Evolutionary conservation across 2,113 vertebrate genomes (phyloP), one percentile per base, ranked within the genome.

Genomic region (Microcebus lehilahytsara): DNA sequence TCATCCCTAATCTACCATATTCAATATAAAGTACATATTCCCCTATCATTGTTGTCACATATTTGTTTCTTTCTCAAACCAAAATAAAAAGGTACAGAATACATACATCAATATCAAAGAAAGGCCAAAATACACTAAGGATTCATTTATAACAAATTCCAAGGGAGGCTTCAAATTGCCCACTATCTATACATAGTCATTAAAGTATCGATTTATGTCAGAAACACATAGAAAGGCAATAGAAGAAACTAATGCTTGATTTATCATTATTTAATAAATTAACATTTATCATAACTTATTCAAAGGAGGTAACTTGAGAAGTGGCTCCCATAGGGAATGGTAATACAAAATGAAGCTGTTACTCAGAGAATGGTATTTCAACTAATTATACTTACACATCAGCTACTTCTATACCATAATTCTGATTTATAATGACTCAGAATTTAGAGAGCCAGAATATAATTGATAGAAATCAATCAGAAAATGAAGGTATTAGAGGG

Each of bases 391-490:
- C 56, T 58, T 80, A 95, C 56, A 74, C 6, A 74, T 27, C 60
- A 64, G 42, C 79, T 91, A 89, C 34, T 85, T 89, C 37, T 83
- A 77, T 77, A 72, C 53, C 40, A 51, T 96, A 92, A 49, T 20
- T 77, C 53, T 56, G 69, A 81, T 49, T 78, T 90, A 75, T 96
- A 91, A 30, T 89, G 27, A 90, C n/a, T 93, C 46, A 78, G 66
- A 92, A 93, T 90, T 90, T 71, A 96, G 42, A 86, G 14, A 51
- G 74, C 37, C 69, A 66, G 91, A 81, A 60, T 77, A 46, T 83
- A 90, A 56, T 0, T 46, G 90, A 72, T 67, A 23, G 58, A 83
- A 86, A 86, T 56, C 20, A 96, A 86, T 23, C 51, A 97, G 42
- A 95, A 96, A 91, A 30, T 56, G 79, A 86, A 64, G 72, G 25